Percentiles rank a stretch among this genome's conserved stretches.
These are phyloP conservation scores for Eulithis testata DNA, from an alignment of 2,888 invertebrate genomes.

Conservation along the genomic window DNA sequence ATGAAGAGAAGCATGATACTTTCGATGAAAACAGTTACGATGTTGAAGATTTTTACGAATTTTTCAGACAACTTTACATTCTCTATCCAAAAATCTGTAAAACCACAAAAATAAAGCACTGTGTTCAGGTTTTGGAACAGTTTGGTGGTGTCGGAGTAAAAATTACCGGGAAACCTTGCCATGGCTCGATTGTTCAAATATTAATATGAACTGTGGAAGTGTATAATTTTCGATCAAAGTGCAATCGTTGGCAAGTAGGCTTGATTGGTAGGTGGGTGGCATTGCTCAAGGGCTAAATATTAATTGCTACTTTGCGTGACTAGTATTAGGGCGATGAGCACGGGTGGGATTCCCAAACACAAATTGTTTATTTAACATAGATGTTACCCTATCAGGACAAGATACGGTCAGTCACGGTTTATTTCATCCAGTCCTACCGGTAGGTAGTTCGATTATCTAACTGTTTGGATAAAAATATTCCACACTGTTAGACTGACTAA, in stretches of 20 bases:
- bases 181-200: conserved; percentile 5
- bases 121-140: conserved; percentile 33
- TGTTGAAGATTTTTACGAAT: conserved; percentile 33
- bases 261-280: conserved; percentile 2
- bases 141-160: conserved; percentile 25
- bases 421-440: too few relatives aligned
- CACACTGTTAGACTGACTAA: too few relatives aligned
- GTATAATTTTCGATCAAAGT: conserved; percentile 13
- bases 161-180: conserved; percentile 3
- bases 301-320: conserved; percentile 11
- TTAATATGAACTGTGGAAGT: neutral
- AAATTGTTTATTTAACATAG: too few relatives aligned
- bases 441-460: too few relatives aligned
- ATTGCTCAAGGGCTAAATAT: conserved; percentile 1
- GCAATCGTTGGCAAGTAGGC: neutral
- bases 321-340: neutral
- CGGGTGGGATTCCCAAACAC: too few relatives aligned
- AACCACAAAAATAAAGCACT: conserved; percentile 27
- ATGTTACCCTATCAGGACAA: too few relatives aligned
- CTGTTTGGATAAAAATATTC: too few relatives aligned
- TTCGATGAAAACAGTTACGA: conserved; percentile 25
- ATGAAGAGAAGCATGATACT: conserved; percentile 28
- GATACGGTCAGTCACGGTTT: too few relatives aligned
- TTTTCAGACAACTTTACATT: conserved; percentile 34
- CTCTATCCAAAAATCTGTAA: conserved; percentile 45